phyloP scores from a whole-genome alignment of 1,140 invertebrate species.

The Drosophila novamexicana region DNA sequence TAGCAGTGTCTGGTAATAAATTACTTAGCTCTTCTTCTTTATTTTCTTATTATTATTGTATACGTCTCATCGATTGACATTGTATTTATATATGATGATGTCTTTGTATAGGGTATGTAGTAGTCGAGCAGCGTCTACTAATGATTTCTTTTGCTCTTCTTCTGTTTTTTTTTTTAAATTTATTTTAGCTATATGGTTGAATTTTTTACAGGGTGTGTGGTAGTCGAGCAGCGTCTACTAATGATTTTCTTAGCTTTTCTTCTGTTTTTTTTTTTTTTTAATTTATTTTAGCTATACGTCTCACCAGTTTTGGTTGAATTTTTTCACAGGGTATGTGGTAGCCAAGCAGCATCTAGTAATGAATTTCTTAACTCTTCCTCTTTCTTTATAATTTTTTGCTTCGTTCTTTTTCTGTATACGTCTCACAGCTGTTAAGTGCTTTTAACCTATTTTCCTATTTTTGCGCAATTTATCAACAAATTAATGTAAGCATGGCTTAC shows the following conservation, averaged over 20 bases:
- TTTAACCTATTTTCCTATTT: conserved; percentile 79
- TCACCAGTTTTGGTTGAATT: too few relatives aligned
- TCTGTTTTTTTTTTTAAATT: not conserved
- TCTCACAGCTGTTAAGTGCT: conserved; percentile 55
- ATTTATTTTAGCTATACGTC: not conserved
- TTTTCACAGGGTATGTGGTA: too few relatives aligned
- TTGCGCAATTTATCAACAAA: conserved; percentile 76
- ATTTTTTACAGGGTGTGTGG: too few relatives aligned
- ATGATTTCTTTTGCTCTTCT: not conserved
- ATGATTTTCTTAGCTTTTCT: not conserved
- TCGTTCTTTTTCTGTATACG: conserved; percentile 28
- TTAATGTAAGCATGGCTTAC: conserved; percentile 70
- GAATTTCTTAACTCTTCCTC: conserved; percentile 7
- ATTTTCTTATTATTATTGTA: not conserved
- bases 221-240: not conserved
- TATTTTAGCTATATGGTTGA: not conserved
- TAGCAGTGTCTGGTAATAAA: not conserved
- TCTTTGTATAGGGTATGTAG: too few relatives aligned
- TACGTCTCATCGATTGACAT: not conserved
- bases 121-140: not conserved
- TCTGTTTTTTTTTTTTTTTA: not conserved
- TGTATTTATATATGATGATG: too few relatives aligned
- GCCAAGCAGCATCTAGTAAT: too few relatives aligned
- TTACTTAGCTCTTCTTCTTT: not conserved
- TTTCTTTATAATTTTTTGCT: not conserved